These are phyloP conservation scores for Cirrhinus mrigala DNA, from an alignment of 2,797 vertebrate species.

Conservation along the genomic window DNA sequence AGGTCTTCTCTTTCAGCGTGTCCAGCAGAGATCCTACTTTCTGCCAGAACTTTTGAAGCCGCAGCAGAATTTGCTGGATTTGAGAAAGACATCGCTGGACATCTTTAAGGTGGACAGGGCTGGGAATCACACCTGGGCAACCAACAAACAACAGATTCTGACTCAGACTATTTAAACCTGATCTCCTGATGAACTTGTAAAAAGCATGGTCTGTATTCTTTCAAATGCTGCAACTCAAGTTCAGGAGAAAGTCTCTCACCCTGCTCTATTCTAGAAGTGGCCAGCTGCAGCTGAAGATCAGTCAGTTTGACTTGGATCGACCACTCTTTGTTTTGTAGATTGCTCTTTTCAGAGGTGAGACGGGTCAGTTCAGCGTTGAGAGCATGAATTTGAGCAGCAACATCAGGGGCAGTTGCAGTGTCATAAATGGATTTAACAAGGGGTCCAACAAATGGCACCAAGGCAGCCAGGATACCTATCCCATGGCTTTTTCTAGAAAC, in stretches of 20 bases:
- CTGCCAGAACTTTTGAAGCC: slow-evolving; percentile 25
- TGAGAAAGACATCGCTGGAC: neutral
- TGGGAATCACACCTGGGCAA: neutral
- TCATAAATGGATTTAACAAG: neutral
- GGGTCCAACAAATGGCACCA: neutral
- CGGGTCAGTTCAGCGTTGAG: neutral
- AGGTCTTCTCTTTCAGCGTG: neutral
- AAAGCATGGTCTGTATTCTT: neutral
- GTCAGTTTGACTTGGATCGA: neutral
- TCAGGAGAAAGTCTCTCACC: neutral
- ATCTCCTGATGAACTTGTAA: no score
- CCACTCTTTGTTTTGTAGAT: neutral
- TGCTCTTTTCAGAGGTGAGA: neutral
- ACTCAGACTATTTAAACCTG: neutral
- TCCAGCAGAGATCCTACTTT: neutral
- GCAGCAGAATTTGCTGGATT: neutral
- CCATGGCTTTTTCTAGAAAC: no score
- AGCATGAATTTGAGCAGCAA: neutral
- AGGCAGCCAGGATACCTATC: neutral
- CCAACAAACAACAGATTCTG: neutral
- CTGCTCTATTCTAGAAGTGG: neutral
- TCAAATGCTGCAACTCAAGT: no score
- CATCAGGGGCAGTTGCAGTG: neutral
- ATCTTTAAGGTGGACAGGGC: neutral
- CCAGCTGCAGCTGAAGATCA: neutral